Evolutionary conservation across 2,113 vertebrate genomes (phyloP).

Genomic region (Thunnus maccoyii): DNA sequence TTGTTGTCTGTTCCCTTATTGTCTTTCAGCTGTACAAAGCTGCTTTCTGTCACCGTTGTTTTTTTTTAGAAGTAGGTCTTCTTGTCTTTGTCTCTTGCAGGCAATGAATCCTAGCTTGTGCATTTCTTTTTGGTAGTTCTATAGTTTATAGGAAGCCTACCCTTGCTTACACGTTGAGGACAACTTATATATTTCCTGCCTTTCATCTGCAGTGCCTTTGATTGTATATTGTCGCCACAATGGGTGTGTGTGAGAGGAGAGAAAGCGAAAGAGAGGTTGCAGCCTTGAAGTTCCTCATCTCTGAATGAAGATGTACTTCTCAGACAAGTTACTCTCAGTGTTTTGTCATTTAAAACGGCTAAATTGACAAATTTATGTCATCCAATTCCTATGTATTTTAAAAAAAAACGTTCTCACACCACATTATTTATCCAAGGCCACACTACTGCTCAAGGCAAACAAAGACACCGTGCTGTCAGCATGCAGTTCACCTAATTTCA

Average conservation of each 20-base stretch:
- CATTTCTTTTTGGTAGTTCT: constrained; percentile 15
- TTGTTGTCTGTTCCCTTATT: constrained; percentile 10
- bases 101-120: background rate
- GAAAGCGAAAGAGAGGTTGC: constrained; percentile 29
- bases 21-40: background rate
- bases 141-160: constrained; percentile 55
- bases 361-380: background rate
- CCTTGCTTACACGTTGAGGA: constrained; percentile 34
- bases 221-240: constrained; percentile 41
- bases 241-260: constrained; percentile 16
- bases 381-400: background rate
- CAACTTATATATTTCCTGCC: constrained; percentile 75
- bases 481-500: background rate
- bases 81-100: background rate
- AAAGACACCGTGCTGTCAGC: background rate
- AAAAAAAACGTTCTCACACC: too few species aligned
- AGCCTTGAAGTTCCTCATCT: constrained; percentile 41
- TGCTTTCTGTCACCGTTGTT: background rate
- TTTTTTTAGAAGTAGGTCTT: background rate
- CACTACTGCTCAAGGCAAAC: background rate
- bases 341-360: background rate
- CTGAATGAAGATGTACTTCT: constrained; percentile 3
- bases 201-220: constrained; percentile 75
- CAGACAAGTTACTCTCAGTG: background rate
- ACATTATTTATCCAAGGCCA: background rate